Evolutionary conservation across 2,797 vertebrate species (phyloP), one percentile per base, ranked within the genome.

Genomic region (Gambelia wislizenii): DNA sequence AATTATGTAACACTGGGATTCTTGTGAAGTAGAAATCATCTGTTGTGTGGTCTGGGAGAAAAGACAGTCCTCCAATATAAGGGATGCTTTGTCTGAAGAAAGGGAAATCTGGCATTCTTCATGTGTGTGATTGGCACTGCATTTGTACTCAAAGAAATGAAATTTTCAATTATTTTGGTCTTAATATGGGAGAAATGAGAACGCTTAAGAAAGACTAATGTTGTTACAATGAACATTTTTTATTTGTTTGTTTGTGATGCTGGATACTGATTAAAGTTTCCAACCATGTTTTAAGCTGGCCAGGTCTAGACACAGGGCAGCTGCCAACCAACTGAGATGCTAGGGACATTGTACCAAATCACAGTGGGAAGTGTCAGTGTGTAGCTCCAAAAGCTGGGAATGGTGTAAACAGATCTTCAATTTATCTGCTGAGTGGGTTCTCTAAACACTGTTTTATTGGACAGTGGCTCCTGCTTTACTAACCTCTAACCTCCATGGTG

Each of bases 381-480:
- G 83, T 91, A 94, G 92, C 90, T 95, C 93, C 83, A 92, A 96
- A 92, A 96, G 93, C 95, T 95, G 95, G 94, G 95, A 96, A 96
- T 96, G 96, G 94, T 96, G 97, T 97, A 97, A 98, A 96, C 95
- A 96, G 97, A 97, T 97, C 97, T 91, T 91, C 87, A 93, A 95
- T 97, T 97, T 97, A 97, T 97, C 97, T 97, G 92, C 95, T 56
- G 94, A 94, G 92, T 95, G 94, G 95, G 96, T 95, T 97, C 95
- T 96, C 94, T 96, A 97, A 97, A 97, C 97, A 97, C 94, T 92
- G 91, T 96, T 98, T 97, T 97, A 97, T 97, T 97, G 97, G 96
- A 95, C 95, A 94, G 95, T 97, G 97, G 95, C 97, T 97, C 97
- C 97, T 95, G 96, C 96, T 97, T 97, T 96, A 96, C 95, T 97